Evolutionary conservation across 2,888 invertebrate species (phyloP).

Genomic region (Folsomia manolachei): DNA sequence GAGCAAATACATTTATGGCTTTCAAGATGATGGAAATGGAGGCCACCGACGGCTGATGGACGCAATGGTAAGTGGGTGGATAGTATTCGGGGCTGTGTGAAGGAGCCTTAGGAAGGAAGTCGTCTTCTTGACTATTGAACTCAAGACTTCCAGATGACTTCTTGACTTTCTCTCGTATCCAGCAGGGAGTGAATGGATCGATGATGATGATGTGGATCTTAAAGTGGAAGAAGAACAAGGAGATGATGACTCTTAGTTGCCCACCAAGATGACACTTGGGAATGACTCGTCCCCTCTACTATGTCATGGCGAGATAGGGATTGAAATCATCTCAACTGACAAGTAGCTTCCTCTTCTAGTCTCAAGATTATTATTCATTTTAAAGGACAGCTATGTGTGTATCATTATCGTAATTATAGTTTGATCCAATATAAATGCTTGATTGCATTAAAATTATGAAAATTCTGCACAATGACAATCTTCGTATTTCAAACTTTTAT

Average conservation of each 20-base stretch:
- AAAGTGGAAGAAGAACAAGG: slow-evolving; percentile 26
- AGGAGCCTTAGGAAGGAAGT: not conserved
- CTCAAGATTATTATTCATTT: no score
- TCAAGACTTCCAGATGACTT: slow-evolving; percentile 1
- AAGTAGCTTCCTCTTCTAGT: not conserved
- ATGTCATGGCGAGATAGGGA: slow-evolving; percentile 18
- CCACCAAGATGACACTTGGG: slow-evolving; percentile 39
- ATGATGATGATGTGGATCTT: not conserved
- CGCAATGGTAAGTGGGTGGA: not conserved
- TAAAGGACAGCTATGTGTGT: no score
- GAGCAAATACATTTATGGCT: not conserved
- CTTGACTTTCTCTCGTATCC: not conserved
- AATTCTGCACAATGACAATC: no score
- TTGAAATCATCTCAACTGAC: slow-evolving; percentile 9
- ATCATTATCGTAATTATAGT: no score
- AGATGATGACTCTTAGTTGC: slow-evolving; percentile 40
- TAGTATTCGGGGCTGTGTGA: not conserved
- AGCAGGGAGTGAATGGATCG: not conserved
- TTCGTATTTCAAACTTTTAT: no score
- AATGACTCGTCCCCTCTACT: slow-evolving; percentile 21
- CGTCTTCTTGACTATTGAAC: slow-evolving; percentile 13
- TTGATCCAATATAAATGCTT: no score
- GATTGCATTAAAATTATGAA: no score
- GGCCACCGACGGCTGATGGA: not conserved
- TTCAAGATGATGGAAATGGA: slow-evolving; percentile 9